Evolutionary conservation across 2,888 invertebrate genomes (phyloP).

Genomic region (Ellobium chinense): DNA sequence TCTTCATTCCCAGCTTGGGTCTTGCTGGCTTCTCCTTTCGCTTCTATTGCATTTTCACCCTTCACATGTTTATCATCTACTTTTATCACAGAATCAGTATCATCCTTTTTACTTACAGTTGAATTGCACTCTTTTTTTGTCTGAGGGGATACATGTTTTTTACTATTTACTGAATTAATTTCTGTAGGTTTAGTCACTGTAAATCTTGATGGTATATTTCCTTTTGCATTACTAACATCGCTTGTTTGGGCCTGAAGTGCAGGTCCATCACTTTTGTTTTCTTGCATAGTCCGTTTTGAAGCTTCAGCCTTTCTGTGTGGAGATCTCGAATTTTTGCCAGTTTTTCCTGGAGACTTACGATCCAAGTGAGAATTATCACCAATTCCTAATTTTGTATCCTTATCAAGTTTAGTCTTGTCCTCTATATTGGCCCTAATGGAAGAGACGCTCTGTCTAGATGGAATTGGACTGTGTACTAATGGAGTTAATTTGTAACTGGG

Average conservation of each 20-base stretch:
- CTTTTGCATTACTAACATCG: neutral
- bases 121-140: neutral
- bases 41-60: slow-evolving; percentile 32
- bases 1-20: neutral
- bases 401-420: slow-evolving; percentile 18
- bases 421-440: slow-evolving; percentile 19
- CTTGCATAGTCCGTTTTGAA: slow-evolving; percentile 40
- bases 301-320: slow-evolving; percentile 30
- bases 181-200: neutral
- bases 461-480: slow-evolving; percentile 38
- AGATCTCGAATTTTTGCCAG: slow-evolving; percentile 25
- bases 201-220: neutral
- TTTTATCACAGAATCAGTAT: slow-evolving; percentile 35
- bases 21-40: slow-evolving; percentile 36
- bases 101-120: slow-evolving; percentile 11
- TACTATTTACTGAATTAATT: slow-evolving; percentile 14
- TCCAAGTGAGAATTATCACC: slow-evolving; percentile 24
- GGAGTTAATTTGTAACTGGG: slow-evolving; percentile 35
- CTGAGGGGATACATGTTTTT: neutral
- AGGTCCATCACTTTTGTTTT: slow-evolving; percentile 13
- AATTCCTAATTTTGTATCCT: slow-evolving; percentile 22
- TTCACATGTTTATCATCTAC: neutral
- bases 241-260: slow-evolving; percentile 1
- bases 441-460: slow-evolving; percentile 30
- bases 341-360: neutral